Percentiles rank a stretch among this genome's conserved stretches.
Evolutionary conservation across 2,797 vertebrate species (phyloP).

Genomic region (Lepus oiostolus): DNA sequence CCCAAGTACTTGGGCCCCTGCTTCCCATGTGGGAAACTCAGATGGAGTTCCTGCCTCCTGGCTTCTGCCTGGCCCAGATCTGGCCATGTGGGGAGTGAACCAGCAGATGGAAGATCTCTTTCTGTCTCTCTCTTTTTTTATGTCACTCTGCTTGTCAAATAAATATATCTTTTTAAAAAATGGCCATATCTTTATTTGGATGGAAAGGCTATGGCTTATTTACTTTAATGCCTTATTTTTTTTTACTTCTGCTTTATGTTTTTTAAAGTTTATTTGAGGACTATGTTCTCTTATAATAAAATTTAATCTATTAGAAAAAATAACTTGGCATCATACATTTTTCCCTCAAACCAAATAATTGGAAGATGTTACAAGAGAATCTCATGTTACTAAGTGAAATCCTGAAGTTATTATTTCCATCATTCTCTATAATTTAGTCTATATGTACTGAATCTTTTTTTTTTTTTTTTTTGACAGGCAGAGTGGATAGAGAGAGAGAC

Average conservation of each 20-base stretch:
- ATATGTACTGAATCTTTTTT: not conserved
- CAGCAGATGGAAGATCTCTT: too few relatives aligned
- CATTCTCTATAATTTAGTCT: slow-evolving; percentile 1
- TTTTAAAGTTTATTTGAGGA: not conserved
- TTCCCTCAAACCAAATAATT: not conserved
- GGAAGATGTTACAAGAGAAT: not conserved
- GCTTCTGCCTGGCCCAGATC: too few relatives aligned
- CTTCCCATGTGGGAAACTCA: too few relatives aligned
- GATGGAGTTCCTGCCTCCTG: too few relatives aligned
- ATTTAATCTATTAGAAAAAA: slow-evolving; percentile 10
- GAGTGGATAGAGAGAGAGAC: too few relatives aligned
- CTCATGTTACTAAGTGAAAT: not conserved
- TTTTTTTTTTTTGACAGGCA: too few relatives aligned
- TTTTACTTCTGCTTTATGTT: not conserved
- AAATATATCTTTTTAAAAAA: not conserved
- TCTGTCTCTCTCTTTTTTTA: too few relatives aligned
- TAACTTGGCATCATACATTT: not conserved
- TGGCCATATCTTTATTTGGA: slow-evolving; percentile 23
- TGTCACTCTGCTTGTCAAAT: too few relatives aligned
- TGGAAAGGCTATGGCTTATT: not conserved
- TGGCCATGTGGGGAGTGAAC: too few relatives aligned
- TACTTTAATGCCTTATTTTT: not conserved
- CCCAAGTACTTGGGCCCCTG: too few relatives aligned
- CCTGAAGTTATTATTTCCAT: not conserved
- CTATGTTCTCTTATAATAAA: not conserved